phyloP scores from a whole-genome alignment of 1,140 invertebrate genomes.

The Fragariocoptes setiger region DNA sequence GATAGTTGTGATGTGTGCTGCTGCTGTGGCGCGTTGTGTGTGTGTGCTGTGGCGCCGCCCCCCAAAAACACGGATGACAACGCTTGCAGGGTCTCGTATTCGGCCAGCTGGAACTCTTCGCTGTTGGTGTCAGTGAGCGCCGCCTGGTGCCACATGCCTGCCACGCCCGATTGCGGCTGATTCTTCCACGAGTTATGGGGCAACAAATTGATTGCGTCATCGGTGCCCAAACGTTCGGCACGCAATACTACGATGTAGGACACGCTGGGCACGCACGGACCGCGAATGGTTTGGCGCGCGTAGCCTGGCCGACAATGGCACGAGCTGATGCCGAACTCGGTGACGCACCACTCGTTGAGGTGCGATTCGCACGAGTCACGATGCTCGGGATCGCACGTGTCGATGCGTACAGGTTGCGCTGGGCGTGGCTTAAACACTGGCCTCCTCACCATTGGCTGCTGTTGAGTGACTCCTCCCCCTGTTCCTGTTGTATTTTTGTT shows the following conservation, averaged over 20 bases:
- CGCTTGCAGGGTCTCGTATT: conserved; percentile 45
- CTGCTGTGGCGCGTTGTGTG: too few species aligned
- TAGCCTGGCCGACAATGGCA: conserved; percentile 60
- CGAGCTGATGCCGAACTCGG: conserved; percentile 57
- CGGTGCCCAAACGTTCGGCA: conserved; percentile 49
- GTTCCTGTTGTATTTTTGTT: too few species aligned
- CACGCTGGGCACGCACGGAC: conserved; percentile 7
- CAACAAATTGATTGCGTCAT: too few species aligned
- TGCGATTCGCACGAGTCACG: conserved; percentile 58
- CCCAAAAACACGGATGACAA: conserved; percentile 23
- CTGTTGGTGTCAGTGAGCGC: too few species aligned
- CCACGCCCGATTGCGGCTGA: conserved; percentile 15
- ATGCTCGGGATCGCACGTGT: conserved; percentile 73
- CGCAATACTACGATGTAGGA: conserved; percentile 41
- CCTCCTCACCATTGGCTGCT: conserved; percentile 2
- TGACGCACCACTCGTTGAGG: conserved; percentile 53
- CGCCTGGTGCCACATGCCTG: too few species aligned
- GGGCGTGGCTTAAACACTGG: conserved; percentile 10
- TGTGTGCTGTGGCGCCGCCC: too few species aligned
- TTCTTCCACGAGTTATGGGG: conserved; percentile 43
- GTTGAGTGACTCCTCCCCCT: neutral
- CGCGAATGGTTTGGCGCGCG: conserved; percentile 24
- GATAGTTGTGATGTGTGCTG: conserved; percentile 58
- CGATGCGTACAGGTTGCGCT: conserved; percentile 27
- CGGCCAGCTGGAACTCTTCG: conserved; percentile 44